phyloP scores from a whole-genome alignment of 2,888 invertebrate species.

The Coecobrya sp. region DNA sequence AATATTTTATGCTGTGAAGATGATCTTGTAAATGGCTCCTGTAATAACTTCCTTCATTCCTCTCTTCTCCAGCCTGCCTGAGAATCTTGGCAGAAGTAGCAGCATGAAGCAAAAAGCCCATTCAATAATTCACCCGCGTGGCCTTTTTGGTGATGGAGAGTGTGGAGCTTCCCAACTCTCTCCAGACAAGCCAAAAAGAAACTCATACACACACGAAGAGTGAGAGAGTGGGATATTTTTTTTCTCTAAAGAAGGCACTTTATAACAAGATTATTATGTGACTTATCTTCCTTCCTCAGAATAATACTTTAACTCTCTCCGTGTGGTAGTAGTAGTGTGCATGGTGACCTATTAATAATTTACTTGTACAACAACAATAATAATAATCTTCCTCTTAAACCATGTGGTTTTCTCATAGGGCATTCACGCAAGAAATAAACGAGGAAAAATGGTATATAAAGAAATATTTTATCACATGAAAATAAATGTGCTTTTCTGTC shows the following conservation, averaged over 20 bases:
- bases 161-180: background rate
- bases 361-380: background rate
- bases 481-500: background rate
- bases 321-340: background rate
- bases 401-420: background rate
- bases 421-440: background rate
- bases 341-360: slow-evolving; percentile 44
- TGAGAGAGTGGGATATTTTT: background rate
- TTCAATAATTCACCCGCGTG: slow-evolving; percentile 15
- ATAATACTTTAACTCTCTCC: background rate
- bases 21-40: slow-evolving; percentile 39
- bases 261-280: slow-evolving; percentile 52
- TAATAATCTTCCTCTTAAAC: background rate
- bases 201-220: too few relatives aligned
- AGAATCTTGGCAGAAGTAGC: background rate
- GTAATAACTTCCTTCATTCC: slow-evolving; percentile 52
- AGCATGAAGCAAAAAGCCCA: slow-evolving; percentile 12
- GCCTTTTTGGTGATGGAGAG: background rate
- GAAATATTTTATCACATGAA: background rate
- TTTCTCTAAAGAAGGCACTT: slow-evolving; percentile 5
- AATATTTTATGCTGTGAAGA: background rate
- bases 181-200: background rate
- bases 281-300: slow-evolving; percentile 15
- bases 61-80: background rate
- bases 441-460: background rate